Percentiles rank a stretch among this genome's conserved stretches.
These are phyloP conservation scores for Eucidaris tribuloides DNA, from an alignment of 35 echinoderm and acorn worm species.

Conservation along the genomic window DNA sequence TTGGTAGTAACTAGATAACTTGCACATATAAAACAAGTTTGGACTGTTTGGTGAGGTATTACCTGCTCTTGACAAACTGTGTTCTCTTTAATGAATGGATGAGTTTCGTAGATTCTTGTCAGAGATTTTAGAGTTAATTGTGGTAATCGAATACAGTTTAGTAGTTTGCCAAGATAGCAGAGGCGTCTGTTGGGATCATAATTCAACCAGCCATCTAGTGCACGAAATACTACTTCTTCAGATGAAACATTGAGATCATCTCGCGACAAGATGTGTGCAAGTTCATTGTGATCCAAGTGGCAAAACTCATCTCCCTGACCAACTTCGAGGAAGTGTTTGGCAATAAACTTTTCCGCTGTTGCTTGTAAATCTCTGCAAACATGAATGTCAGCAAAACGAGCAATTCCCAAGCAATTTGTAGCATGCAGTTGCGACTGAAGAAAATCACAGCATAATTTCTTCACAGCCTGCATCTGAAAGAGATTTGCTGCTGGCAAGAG, in stretches of 20 bases:
- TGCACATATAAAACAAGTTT: too few species aligned
- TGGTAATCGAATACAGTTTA: constrained; percentile 79
- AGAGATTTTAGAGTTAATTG: constrained; percentile 67
- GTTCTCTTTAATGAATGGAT: constrained; percentile 63
- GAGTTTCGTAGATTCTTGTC: constrained; percentile 55
- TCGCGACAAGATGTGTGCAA: constrained; percentile 56
- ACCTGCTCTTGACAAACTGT: constrained; percentile 63
- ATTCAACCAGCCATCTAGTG: constrained; percentile 68
- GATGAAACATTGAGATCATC: constrained; percentile 72
- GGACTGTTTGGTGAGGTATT: too few species aligned
- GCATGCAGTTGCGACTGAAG: constrained; percentile 84
- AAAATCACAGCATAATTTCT: constrained; percentile 95
- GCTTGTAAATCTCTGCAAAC: constrained; percentile 69
- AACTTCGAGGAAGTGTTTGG: constrained; percentile 81
- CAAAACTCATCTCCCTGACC: constrained; percentile 80
- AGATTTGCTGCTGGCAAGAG: constrained; percentile 84
- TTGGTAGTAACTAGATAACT: too few species aligned
- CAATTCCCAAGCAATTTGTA: constrained; percentile 88
- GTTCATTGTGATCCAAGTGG: constrained; percentile 47
- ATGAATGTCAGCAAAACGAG: constrained; percentile 90
- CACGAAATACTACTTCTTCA: constrained; percentile 79
- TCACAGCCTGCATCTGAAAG: constrained; percentile 88
- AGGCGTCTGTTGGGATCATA: constrained; percentile 53
- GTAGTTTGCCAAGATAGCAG: constrained; percentile 56
- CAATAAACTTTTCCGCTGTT: constrained; percentile 49